These are phyloP conservation scores for Pachyramphus minor DNA, from an alignment of 2,113 vertebrate species.

Conservation along the genomic window DNA sequence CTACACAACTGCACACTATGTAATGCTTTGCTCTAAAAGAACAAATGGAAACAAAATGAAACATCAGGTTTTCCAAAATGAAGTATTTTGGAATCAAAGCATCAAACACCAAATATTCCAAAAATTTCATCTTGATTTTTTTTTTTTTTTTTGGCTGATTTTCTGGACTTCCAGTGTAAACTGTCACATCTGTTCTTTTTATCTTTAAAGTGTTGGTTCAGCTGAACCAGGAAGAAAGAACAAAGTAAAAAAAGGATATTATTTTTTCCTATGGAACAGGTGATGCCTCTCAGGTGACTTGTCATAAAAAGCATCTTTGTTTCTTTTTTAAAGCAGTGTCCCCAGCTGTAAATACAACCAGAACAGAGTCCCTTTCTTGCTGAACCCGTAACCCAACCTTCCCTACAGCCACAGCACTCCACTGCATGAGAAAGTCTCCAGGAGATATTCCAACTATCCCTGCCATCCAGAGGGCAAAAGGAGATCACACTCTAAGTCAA, in stretches of 20 bases:
- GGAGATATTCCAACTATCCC: background rate
- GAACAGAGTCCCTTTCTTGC: slow-evolving; percentile 39
- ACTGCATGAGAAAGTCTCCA: background rate
- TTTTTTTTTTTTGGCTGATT: background rate
- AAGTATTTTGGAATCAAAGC: background rate
- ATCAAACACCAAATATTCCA: background rate
- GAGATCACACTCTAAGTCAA: background rate
- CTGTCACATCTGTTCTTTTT: background rate
- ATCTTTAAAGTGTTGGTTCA: background rate
- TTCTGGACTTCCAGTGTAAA: background rate
- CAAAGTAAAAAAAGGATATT: background rate
- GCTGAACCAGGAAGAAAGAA: background rate
- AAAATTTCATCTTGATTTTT: background rate
- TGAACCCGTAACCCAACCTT: slow-evolving; percentile 2
- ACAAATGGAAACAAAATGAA: background rate
- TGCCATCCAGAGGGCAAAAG: background rate
- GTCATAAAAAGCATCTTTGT: slow-evolving; percentile 51
- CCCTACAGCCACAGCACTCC: background rate
- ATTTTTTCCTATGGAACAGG: background rate
- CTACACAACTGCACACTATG: background rate
- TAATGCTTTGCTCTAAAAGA: background rate
- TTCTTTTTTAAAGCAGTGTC: background rate
- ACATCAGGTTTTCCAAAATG: background rate
- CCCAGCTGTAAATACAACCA: background rate
- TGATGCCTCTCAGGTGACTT: slow-evolving; percentile 4